Evolutionary conservation across 2,888 invertebrate species (phyloP).

Genomic region (Acleris holmiana): DNA sequence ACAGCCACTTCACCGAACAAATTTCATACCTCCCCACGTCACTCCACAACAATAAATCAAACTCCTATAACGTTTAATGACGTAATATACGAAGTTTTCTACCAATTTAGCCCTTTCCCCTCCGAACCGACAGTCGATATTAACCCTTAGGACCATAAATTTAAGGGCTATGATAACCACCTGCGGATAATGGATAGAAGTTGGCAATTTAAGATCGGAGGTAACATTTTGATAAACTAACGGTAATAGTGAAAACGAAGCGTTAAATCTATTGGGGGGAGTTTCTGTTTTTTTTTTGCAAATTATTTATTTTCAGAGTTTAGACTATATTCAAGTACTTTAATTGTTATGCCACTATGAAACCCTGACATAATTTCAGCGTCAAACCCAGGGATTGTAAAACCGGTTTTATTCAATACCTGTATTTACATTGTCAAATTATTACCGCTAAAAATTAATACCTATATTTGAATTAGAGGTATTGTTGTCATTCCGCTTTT

Average conservation of each 20-base stretch:
- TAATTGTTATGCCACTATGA: no score
- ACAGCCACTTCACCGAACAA: conserved; percentile 1
- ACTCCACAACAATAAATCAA: conserved; percentile 37
- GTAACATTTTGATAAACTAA: conserved; percentile 33
- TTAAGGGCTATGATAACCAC: conserved; percentile 38
- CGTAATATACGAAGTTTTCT: conserved; percentile 41
- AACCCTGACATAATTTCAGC: no score
- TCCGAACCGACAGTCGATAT: conserved; percentile 24
- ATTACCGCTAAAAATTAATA: no score
- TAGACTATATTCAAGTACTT: no score
- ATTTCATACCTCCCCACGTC: conserved; percentile 18
- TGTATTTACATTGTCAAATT: no score
- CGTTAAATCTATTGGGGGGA: conserved; percentile 4
- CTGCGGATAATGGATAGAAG: conserved; percentile 34
- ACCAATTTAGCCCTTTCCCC: conserved; percentile 32
- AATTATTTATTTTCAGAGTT: no score
- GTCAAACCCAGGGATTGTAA: no score
- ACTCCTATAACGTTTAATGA: conserved; percentile 37
- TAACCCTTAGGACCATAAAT: conserved; percentile 36
- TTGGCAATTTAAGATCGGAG: conserved; percentile 37
- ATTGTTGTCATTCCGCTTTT: no score
- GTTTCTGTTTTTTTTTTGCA: conserved; percentile 1
- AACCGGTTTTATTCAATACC: no score
- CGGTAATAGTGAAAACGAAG: conserved; percentile 15
- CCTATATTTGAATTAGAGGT: no score